Evolutionary conservation across 2,888 invertebrate species (phyloP).

Genomic region (Nomada ferruginata): DNA sequence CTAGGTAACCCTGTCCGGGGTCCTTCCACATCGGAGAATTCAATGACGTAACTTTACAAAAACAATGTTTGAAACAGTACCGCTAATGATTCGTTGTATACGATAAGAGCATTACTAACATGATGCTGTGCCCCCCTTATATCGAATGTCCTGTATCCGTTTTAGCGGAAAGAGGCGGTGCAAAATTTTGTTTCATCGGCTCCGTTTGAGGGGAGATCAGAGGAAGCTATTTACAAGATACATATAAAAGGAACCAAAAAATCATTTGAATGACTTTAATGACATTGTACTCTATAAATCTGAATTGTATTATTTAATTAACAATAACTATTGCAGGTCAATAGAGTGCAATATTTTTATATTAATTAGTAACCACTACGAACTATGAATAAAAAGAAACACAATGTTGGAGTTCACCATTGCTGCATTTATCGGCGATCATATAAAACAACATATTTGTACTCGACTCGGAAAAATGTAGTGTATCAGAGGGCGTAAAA

Average conservation of each 20-base stretch:
- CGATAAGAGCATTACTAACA: slow-evolving; percentile 62
- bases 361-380: slow-evolving; percentile 58
- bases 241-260: slow-evolving; percentile 31
- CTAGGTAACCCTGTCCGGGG: slow-evolving; percentile 84
- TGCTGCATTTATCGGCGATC: slow-evolving; percentile 49
- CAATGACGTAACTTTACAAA: slow-evolving; percentile 73
- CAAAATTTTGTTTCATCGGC: slow-evolving; percentile 54
- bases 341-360: slow-evolving; percentile 72
- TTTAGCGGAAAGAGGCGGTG: slow-evolving; percentile 73
- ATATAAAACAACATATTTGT: slow-evolving; percentile 43
- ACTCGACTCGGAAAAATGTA: slow-evolving; percentile 42
- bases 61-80: slow-evolving; percentile 57
- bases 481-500: slow-evolving; percentile 50
- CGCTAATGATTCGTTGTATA: slow-evolving; percentile 63
- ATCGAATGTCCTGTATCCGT: slow-evolving; percentile 62
- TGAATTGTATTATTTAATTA: slow-evolving; percentile 58
- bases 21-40: slow-evolving; percentile 74
- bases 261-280: slow-evolving; percentile 37
- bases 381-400: slow-evolving; percentile 40
- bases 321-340: slow-evolving; percentile 65
- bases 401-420: slow-evolving; percentile 40
- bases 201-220: slow-evolving; percentile 5
- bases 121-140: slow-evolving; percentile 59
- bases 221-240: slow-evolving; percentile 18
- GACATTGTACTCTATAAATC: slow-evolving; percentile 61